These are phyloP conservation scores for Trissolcus basalis DNA, from an alignment of 1,140 invertebrate species.

Conservation along the genomic window DNA sequence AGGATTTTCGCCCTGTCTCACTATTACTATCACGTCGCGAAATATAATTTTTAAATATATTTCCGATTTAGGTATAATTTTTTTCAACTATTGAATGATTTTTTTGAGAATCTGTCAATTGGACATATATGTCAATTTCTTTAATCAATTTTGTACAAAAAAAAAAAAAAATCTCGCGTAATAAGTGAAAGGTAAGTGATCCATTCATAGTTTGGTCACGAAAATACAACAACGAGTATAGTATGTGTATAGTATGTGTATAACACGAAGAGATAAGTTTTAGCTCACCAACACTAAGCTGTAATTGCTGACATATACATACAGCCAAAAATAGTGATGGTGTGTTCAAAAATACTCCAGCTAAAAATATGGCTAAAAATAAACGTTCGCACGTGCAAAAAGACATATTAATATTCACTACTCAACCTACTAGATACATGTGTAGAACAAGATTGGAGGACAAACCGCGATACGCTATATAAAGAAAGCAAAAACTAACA, in stretches of 20 bases:
- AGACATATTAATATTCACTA: constrained; percentile 63
- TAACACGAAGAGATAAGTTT: constrained; percentile 19
- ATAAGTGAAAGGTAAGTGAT: constrained; percentile 36
- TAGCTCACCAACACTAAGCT: constrained; percentile 1
- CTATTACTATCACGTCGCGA: no score
- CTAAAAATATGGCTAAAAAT: constrained; percentile 67
- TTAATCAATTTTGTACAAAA: no score
- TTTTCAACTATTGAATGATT: no score
- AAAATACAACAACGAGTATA: constrained; percentile 54
- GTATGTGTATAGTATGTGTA: constrained; percentile 22
- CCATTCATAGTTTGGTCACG: constrained; percentile 46
- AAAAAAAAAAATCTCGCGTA: no score
- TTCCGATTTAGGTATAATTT: no score
- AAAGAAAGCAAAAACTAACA: constrained; percentile 50
- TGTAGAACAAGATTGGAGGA: constrained; percentile 31
- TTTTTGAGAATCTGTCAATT: no score
- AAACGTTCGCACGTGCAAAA: constrained; percentile 68
- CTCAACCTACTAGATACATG: constrained; percentile 48
- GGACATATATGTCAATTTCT: no score
- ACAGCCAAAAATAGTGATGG: constrained; percentile 57
- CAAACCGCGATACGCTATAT: constrained; percentile 28
- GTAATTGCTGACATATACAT: not conserved
- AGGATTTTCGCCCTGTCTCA: no score
- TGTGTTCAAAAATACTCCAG: constrained; percentile 62
- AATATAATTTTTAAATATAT: no score